Percentiles rank a stretch among this genome's conserved stretches.
Evolutionary conservation across 2,113 vertebrate genomes (phyloP).

Genomic region (Suncus etruscus): DNA sequence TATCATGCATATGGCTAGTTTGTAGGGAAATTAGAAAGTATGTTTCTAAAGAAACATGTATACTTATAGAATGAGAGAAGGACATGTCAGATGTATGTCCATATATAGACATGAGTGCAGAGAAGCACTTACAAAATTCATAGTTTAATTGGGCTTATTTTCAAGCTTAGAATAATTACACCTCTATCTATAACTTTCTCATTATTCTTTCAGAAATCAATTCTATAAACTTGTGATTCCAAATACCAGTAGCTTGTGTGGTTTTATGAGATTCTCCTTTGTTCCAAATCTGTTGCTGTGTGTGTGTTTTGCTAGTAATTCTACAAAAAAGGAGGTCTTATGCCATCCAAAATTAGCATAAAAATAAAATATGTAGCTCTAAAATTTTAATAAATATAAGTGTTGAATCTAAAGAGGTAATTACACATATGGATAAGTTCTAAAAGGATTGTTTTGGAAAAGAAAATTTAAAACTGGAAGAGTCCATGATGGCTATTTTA

Average conservation of each 20-base stretch:
- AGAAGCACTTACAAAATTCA: neutral
- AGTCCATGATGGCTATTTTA: neutral
- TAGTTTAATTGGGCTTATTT: neutral
- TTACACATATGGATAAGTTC: neutral
- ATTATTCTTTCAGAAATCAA: neutral
- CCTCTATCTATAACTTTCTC: neutral
- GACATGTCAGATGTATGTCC: no score
- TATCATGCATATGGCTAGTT: neutral
- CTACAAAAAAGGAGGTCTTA: conserved; percentile 7
- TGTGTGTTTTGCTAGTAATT: neutral
- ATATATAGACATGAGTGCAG: no score
- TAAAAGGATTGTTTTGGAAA: conserved; percentile 3
- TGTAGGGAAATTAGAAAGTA: neutral
- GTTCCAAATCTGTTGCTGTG: neutral
- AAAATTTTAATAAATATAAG: no score
- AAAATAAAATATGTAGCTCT: neutral
- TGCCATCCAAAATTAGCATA: neutral
- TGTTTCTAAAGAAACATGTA: neutral
- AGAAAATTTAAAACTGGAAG: neutral
- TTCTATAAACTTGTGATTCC: neutral
- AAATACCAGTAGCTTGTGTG: neutral
- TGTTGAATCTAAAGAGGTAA: neutral
- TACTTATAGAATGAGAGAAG: neutral
- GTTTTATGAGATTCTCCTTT: neutral
- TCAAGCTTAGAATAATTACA: neutral